These are phyloP conservation scores for Cotesia vestalis DNA, from an alignment of 1,140 invertebrate genomes.

Conservation along the genomic window DNA sequence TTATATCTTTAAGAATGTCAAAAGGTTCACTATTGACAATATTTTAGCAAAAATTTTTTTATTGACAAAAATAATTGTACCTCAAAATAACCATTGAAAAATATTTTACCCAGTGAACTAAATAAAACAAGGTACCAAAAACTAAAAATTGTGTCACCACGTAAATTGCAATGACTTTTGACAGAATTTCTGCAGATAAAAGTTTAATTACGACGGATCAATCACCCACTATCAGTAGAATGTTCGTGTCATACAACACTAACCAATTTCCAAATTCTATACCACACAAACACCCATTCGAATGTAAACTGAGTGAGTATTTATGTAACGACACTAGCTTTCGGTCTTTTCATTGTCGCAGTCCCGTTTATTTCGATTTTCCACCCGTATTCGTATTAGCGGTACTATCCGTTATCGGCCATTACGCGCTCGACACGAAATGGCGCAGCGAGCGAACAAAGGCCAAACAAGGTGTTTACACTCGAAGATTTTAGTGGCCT, in stretches of 20 bases:
- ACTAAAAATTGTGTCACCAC: background rate
- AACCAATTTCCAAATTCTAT: too few relatives aligned
- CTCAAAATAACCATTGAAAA: too few relatives aligned
- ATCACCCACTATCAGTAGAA: constrained; percentile 26
- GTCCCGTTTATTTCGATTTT: constrained; percentile 30
- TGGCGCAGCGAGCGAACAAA: background rate
- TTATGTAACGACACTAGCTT: background rate
- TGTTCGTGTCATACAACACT: background rate
- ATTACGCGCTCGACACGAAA: constrained; percentile 25
- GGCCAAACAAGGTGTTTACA: constrained; percentile 20
- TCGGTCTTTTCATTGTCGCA: constrained; percentile 1
- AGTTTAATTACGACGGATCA: constrained; percentile 29
- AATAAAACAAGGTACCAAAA: too few relatives aligned
- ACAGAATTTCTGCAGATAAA: constrained; percentile 17
- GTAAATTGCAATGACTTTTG: constrained; percentile 3
- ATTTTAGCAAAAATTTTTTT: too few relatives aligned
- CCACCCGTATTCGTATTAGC: constrained; percentile 19
- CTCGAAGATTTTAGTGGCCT: constrained; percentile 19
- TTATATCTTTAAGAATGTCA: too few relatives aligned
- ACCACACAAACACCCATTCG: too few relatives aligned
- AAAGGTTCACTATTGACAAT: too few relatives aligned
- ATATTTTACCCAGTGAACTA: too few relatives aligned
- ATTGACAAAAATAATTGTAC: too few relatives aligned
- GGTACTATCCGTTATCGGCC: constrained; percentile 27
- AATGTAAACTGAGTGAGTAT: too few relatives aligned